A percentile compares a stretch with the other conserved stretches of the same genome.
phyloP scores from a whole-genome alignment of 1,140 invertebrate species.

The Drosophila ogumai region DNA sequence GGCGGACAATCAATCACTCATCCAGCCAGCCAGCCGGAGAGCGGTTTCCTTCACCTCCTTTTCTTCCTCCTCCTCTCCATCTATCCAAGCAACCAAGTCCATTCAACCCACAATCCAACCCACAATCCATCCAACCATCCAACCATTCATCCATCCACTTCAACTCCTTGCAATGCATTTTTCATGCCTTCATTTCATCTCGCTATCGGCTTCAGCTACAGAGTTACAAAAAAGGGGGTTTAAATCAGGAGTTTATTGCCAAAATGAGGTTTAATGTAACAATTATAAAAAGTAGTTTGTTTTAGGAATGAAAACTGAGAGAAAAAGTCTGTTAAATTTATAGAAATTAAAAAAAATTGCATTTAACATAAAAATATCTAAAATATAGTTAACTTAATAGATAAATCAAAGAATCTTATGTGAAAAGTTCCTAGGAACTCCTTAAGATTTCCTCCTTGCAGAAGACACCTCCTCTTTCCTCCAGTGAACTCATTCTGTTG shows the following conservation, averaged over 20 bases:
- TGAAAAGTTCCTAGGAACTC: neutral
- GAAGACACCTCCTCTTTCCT: neutral
- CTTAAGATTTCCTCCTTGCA: too few relatives aligned
- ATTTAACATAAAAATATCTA: neutral
- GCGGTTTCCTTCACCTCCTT: conserved; percentile 5
- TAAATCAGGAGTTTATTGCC: neutral
- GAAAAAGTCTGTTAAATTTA: neutral
- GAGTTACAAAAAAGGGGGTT: neutral
- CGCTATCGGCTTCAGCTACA: neutral
- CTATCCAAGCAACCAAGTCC: conserved; percentile 40
- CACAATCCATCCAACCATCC: conserved; percentile 24
- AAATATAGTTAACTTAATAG: too few relatives aligned
- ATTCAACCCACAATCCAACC: conserved; percentile 24
- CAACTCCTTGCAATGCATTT: conserved; percentile 71
- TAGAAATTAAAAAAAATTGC: neutral
- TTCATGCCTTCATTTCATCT: conserved; percentile 75
- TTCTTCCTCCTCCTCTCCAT: neutral
- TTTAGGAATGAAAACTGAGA: neutral
- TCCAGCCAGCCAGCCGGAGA: conserved; percentile 21
- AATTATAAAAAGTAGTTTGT: neutral
- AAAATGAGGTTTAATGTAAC: neutral
- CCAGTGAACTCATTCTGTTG: conserved; percentile 5
- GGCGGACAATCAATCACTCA: conserved; percentile 71
- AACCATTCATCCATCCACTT: conserved; percentile 68
- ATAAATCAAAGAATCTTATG: neutral